Evolutionary conservation across 2,888 invertebrate genomes (phyloP), one percentile per base, ranked within the genome.

Genomic region (Coronaproctus castanopsis): DNA sequence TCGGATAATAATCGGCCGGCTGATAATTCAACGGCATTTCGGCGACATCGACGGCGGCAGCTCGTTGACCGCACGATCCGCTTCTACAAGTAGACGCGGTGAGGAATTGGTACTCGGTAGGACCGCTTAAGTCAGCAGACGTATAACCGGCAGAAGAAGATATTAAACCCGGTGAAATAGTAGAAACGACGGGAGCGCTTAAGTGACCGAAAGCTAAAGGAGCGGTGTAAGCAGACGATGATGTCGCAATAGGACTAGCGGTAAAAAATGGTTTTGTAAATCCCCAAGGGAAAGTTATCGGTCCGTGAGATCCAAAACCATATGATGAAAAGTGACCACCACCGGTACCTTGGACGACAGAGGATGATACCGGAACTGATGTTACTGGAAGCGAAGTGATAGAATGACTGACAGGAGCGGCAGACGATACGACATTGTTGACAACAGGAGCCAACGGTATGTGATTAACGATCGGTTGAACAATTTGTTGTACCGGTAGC

Each of bases 401-500:
- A 18, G 23, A 53, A 24, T 53, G 24, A 48, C 14, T 21, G 10
- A 53, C 55, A 8, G 55, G 48, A 14, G 52, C 53, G 2, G 53
- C 23, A 36, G 54, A 53, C 2, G 48, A 10, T 20, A 52, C 52
- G 55, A 49, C 49, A 22, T 61, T 36, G 36, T 14, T 36, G 36
- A 52, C 52, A 2, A 52, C 52, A 14, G 58, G 58, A 24, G 21
- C 20, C 14, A 52, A 48, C 3, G 53, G 22, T 5, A 36, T 21
- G 18, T 54, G 52, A 18, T 52, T 5, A 22, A 52, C 20, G 21
- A 58, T 20, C 21, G 53, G 58, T 49, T 54, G 54, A 36, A 36
- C 36, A 21, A 58, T 53, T 36, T 61, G 55, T 61, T 62, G n/a
- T 18, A 50, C 51, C 5, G 58, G 54, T 51, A 62, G 57, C n/a